These are phyloP conservation scores for Miltochrista miniata DNA, from an alignment of 2,888 invertebrate species.

Conservation along the genomic window DNA sequence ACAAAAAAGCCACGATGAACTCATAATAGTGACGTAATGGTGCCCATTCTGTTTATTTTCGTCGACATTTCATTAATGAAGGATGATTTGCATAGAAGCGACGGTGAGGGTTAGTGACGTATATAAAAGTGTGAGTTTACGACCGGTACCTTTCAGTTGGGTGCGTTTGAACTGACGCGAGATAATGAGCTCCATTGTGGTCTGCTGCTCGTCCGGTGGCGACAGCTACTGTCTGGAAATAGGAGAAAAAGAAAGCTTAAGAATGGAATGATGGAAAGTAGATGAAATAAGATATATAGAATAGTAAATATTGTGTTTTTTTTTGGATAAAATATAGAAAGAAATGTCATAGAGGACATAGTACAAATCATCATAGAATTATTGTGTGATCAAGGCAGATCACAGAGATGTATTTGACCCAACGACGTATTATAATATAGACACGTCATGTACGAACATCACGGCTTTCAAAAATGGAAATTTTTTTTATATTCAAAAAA, in stretches of 20 bases:
- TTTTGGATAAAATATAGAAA: too few relatives aligned
- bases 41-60: conserved; percentile 23
- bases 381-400: too few relatives aligned
- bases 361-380: too few relatives aligned
- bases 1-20: conserved; percentile 15
- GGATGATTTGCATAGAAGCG: conserved; percentile 35
- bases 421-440: too few relatives aligned
- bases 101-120: conserved; percentile 3
- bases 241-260: conserved; percentile 24
- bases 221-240: conserved; percentile 63
- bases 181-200: conserved; percentile 61
- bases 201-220: conserved; percentile 49
- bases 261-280: conserved; percentile 16
- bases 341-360: too few relatives aligned
- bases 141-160: conserved; percentile 62
- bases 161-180: conserved; percentile 40
- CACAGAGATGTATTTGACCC: too few relatives aligned
- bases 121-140: conserved; percentile 29
- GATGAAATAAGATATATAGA: neutral
- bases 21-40: conserved; percentile 29
- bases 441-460: too few relatives aligned
- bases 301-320: neutral
- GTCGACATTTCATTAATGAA: conserved; percentile 30
- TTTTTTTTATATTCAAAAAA: too few relatives aligned
- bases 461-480: too few relatives aligned